Conservation (phyloP, 2,797 vertebrate genomes). For the Myripristis murdjan region DNA sequence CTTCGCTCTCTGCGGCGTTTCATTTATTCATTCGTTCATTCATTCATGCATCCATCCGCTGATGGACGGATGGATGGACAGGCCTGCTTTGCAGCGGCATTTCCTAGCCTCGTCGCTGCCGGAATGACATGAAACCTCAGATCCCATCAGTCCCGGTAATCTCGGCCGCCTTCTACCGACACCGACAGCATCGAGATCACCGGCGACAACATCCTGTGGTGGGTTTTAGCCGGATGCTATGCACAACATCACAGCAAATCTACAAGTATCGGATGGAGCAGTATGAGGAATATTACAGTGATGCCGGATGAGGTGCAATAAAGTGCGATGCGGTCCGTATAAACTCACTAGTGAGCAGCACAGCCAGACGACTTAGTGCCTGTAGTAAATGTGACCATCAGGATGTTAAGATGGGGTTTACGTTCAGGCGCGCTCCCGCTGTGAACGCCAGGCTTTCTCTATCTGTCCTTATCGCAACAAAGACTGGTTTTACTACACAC, state of each 20-base stretch:
- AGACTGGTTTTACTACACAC: constrained; percentile 46
- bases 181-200: constrained; percentile 1
- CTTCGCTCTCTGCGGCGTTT: not conserved
- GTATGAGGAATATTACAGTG: not conserved
- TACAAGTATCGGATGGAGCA: not conserved
- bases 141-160: constrained; percentile 53
- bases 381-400: not conserved
- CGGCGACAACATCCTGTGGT: not conserved
- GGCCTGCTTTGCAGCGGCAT: constrained; percentile 68
- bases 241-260: constrained; percentile 1
- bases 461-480: constrained; percentile 59
- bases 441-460: constrained; percentile 42
- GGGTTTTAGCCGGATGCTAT: not conserved
- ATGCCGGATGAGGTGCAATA: not conserved
- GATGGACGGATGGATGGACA: constrained; percentile 8
- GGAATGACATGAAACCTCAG: constrained; percentile 58
- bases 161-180: constrained; percentile 33
- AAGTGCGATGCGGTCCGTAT: not conserved
- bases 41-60: no score
- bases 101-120: constrained; percentile 70
- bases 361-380: not conserved
- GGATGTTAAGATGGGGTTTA: constrained; percentile 36
- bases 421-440: constrained; percentile 44
- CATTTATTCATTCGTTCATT: constrained; percentile 41
- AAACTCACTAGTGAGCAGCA: constrained; percentile 9